phyloP scores from a whole-genome alignment of 2,888 invertebrate genomes.

The Acleris holmiana region DNA sequence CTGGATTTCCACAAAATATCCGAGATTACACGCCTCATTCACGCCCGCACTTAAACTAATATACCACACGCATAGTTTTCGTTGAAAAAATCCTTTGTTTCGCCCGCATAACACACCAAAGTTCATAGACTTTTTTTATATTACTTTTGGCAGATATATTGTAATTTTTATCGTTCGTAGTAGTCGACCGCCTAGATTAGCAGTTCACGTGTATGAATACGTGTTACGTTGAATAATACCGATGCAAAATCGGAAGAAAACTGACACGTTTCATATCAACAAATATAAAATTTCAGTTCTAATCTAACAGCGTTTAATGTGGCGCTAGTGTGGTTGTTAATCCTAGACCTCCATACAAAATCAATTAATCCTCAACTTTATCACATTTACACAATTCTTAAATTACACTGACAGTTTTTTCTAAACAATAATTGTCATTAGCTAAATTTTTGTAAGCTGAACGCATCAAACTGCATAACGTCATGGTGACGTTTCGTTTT shows the following conservation, averaged over 20 bases:
- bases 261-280: constrained; percentile 37
- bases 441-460: background rate
- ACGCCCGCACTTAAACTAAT: constrained; percentile 43
- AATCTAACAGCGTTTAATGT: constrained; percentile 12
- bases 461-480: constrained; percentile 5
- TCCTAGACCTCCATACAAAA: background rate
- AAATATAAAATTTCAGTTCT: constrained; percentile 27
- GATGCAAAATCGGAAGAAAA: constrained; percentile 6
- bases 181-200: background rate
- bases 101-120: constrained; percentile 39
- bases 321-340: background rate
- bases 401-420: background rate
- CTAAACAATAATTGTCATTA: background rate
- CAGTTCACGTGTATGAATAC: constrained; percentile 12
- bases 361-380: background rate
- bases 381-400: accelerated
- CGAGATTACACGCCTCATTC: constrained; percentile 50
- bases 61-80: constrained; percentile 52
- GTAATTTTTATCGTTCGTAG: background rate
- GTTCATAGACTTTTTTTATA: background rate
- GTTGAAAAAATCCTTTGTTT: constrained; percentile 54
- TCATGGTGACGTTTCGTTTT: constrained; percentile 31
- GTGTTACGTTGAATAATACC: constrained; percentile 26
- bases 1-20: constrained; percentile 47
- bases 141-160: background rate